These are phyloP conservation scores for Neosalanx taihuensis DNA, from an alignment of 2,797 vertebrate genomes.

Conservation along the genomic window DNA sequence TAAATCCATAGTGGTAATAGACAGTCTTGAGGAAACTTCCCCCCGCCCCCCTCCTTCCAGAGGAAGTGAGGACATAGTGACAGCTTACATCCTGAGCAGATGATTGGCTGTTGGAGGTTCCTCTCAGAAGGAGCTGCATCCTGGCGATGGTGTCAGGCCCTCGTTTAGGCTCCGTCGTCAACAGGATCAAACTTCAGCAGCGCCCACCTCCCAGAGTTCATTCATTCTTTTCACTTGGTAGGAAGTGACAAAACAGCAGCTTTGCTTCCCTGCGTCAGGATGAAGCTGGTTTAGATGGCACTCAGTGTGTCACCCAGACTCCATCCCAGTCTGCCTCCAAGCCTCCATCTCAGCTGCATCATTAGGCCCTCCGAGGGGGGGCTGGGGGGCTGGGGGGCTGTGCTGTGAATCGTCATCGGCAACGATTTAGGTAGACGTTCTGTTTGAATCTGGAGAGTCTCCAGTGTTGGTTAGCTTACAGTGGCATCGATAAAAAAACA, in stretches of 20 bases:
- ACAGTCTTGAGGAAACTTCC: constrained; percentile 27
- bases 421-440: constrained; percentile 24
- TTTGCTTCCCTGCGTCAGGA: constrained; percentile 47
- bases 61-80: constrained; percentile 68
- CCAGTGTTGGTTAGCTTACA: constrained; percentile 41
- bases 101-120: constrained; percentile 54
- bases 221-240: constrained; percentile 32
- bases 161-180: constrained; percentile 32
- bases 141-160: constrained; percentile 35
- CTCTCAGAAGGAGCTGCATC: constrained; percentile 41
- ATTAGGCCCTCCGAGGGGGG: not conserved
- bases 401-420: constrained; percentile 34
- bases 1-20: constrained; percentile 48
- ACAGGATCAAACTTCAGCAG: constrained; percentile 17
- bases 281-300: constrained; percentile 36
- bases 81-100: constrained; percentile 69
- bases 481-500: constrained; percentile 45
- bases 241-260: constrained; percentile 49
- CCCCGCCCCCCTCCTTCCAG: constrained; percentile 27
- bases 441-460: constrained; percentile 46
- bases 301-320: constrained; percentile 24
- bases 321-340: constrained; percentile 17
- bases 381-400: not conserved
- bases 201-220: constrained; percentile 7
- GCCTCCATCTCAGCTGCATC: constrained; percentile 27